phyloP scores from a whole-genome alignment of 2,113 vertebrate genomes.

The Prolemur simus region DNA sequence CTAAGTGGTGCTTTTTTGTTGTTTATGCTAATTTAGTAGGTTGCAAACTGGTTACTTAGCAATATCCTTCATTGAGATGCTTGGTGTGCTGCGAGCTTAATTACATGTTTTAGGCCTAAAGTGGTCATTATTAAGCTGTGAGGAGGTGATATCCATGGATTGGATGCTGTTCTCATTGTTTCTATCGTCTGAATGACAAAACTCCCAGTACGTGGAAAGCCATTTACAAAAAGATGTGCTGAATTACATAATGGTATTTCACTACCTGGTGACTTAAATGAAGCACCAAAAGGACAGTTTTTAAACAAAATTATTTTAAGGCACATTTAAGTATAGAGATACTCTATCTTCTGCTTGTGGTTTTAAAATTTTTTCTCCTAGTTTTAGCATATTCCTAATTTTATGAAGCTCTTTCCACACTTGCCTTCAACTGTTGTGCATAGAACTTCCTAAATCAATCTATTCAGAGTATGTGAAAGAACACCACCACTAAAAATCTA shows the following conservation, averaged over 20 bases:
- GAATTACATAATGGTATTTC: not conserved
- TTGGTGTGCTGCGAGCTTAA: conserved; percentile 73
- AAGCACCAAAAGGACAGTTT: not conserved
- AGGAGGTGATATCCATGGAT: conserved; percentile 19
- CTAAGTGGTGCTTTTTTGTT: conserved; percentile 65
- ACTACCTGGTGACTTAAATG: not conserved
- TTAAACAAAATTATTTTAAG: not conserved
- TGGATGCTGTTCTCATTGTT: not conserved
- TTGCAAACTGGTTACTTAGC: conserved; percentile 77
- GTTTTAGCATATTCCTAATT: not conserved
- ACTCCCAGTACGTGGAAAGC: not conserved
- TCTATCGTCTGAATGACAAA: conserved; percentile 21
- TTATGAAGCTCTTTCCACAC: conserved; percentile 53
- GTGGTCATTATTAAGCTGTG: conserved; percentile 74
- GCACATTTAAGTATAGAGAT: not conserved
- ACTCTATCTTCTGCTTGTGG: not conserved
- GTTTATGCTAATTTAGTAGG: conserved; percentile 79
- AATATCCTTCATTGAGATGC: conserved; percentile 67
- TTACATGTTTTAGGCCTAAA: conserved; percentile 74
- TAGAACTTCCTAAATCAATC: conserved; percentile 72
- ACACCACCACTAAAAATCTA: conserved; percentile 68
- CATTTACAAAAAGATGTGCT: not conserved
- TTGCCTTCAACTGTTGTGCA: conserved; percentile 53
- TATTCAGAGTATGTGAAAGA: conserved; percentile 54
- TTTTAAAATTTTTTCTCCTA: not conserved